phyloP scores from a whole-genome alignment of 2,113 vertebrate species.

The Eretmochelys imbricata region DNA sequence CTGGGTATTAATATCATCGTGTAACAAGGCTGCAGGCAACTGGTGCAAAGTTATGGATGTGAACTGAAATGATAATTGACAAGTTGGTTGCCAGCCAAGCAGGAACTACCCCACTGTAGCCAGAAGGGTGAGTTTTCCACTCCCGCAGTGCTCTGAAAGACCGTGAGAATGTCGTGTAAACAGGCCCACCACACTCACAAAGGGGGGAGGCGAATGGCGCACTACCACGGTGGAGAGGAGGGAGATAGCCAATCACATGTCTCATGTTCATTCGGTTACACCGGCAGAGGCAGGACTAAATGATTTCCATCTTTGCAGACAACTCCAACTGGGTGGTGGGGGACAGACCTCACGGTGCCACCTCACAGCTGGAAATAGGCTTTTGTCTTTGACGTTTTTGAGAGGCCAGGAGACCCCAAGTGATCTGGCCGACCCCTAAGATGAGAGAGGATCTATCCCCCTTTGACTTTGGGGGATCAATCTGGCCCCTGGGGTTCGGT shows the following conservation, averaged over 20 bases:
- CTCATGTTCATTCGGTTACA: too few species aligned
- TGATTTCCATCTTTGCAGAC: background rate
- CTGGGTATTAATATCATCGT: background rate
- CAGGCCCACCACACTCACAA: background rate
- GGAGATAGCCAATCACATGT: background rate
- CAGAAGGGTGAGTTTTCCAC: background rate
- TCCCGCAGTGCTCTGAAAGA: background rate
- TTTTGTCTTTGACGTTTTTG: background rate
- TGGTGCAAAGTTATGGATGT: background rate
- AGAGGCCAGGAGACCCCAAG: background rate
- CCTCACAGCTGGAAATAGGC: background rate
- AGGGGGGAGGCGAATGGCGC: background rate
- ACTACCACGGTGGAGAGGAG: too few species aligned
- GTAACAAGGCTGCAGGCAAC: background rate
- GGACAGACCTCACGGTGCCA: background rate
- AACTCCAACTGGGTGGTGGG: too few species aligned
- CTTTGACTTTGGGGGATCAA: background rate
- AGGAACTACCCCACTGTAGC: background rate
- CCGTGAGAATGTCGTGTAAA: background rate
- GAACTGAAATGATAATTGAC: background rate
- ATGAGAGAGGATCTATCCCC: background rate
- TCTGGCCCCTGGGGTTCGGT: background rate
- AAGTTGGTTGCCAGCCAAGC: background rate
- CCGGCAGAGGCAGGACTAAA: background rate
- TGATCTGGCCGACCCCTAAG: background rate